Conservation (phyloP, 2,888 invertebrate genomes). For the Pandemis cinnamomeana region DNA sequence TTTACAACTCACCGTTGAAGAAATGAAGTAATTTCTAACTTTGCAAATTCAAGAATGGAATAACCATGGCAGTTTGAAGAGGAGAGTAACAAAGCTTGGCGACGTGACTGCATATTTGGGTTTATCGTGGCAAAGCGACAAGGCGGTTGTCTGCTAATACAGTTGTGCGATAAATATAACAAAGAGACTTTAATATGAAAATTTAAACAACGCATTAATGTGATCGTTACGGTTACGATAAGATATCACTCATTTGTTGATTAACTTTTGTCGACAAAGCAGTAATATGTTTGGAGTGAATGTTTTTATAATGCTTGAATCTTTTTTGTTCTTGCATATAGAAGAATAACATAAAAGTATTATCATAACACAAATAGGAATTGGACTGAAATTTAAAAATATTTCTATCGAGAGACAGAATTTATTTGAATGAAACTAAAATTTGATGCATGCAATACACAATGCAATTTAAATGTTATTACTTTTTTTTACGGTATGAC, state of each 20-base stretch:
- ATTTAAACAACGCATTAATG: slow-evolving; percentile 44
- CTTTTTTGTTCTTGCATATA: too few species aligned
- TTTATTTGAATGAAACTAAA: too few species aligned
- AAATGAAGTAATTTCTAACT: slow-evolving; percentile 85
- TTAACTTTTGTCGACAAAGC: not conserved
- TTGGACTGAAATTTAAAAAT: too few species aligned
- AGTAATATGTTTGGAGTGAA: too few species aligned
- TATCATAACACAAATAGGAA: too few species aligned
- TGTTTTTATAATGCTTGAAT: too few species aligned
- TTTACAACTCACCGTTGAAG: slow-evolving; percentile 78
- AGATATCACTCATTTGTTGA: slow-evolving; percentile 31
- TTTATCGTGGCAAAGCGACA: slow-evolving; percentile 16
- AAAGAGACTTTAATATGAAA: slow-evolving; percentile 14
- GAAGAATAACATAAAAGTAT: too few species aligned
- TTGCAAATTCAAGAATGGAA: slow-evolving; percentile 87
- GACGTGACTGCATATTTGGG: slow-evolving; percentile 52
- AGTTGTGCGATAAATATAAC: slow-evolving; percentile 33
- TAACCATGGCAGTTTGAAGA: slow-evolving; percentile 88
- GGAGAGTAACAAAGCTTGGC: slow-evolving; percentile 87
- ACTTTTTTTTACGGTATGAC: too few species aligned
- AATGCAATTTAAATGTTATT: too few species aligned
- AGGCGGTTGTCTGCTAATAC: slow-evolving; percentile 8
- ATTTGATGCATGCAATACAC: too few species aligned
- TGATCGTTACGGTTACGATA: slow-evolving; percentile 10
- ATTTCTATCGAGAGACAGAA: too few species aligned